Percentiles rank a stretch among this genome's conserved stretches.
These are phyloP conservation scores for Sula dactylatra DNA, from an alignment of 2,113 vertebrate genomes.

Conservation along the genomic window DNA sequence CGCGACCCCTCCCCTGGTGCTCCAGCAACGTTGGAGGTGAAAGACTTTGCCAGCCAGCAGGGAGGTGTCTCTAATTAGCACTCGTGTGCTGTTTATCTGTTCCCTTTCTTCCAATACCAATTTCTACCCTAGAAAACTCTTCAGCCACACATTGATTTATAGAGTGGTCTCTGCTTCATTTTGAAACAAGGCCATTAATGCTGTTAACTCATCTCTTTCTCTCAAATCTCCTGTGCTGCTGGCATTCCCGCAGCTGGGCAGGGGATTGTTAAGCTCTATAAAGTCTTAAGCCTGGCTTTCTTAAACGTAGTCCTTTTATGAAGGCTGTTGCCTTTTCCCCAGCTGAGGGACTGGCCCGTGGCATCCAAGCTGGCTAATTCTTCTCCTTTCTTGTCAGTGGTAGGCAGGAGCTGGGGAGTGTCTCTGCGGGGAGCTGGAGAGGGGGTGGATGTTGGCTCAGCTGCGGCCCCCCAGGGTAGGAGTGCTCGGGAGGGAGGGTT, in stretches of 20 bases:
- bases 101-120: not conserved
- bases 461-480: not conserved
- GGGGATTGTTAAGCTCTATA: not conserved
- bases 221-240: not conserved
- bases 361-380: not conserved
- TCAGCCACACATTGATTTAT: not conserved
- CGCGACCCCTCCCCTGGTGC: accelerated
- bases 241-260: not conserved
- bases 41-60: not conserved
- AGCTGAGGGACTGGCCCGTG: not conserved
- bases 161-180: not conserved
- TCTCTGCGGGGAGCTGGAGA: not conserved
- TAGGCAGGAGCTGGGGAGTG: not conserved
- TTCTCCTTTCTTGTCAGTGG: not conserved
- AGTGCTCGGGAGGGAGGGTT: not conserved
- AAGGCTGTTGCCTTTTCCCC: not conserved
- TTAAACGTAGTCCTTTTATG: not conserved
- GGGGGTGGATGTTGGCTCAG: not conserved
- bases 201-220: not conserved
- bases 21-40: not conserved
- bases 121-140: not conserved
- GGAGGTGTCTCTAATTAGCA: not conserved
- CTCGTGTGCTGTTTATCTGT: not conserved
- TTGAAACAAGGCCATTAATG: not conserved
- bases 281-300: not conserved